Evolutionary conservation across 2,113 vertebrate species (phyloP), one percentile per base, ranked within the genome.

Genomic region (Rhea americana): DNA sequence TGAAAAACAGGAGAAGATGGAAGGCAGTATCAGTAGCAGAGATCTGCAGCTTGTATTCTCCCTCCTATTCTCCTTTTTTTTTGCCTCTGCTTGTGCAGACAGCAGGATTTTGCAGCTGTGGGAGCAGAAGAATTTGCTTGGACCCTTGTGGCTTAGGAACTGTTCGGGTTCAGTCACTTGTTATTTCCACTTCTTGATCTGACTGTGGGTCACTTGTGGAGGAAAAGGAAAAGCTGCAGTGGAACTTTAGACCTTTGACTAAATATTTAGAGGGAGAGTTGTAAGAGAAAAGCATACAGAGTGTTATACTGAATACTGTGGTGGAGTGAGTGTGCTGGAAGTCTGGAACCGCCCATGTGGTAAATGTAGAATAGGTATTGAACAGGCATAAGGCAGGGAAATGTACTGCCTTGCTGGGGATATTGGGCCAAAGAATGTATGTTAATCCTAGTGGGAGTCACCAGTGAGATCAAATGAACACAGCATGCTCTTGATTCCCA

Each of bases 61-160:
- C 17, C 37, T 85, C 7, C 5, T 37, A 11, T 45, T 56, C 2
- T 66, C 30, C 7, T 32, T 76, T 78, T 66, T 66, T 73, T 14
- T 11, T 70, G 30, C 20, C 11, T 84, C 32, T 56, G 18, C 48
- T 13, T 62, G 5, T 53, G 22, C 26, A 56, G 47, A 13, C 15
- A 85, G 66, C 5, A 59, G 37, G 16, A 14, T 7, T 28, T 58
- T 58, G 9, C 55, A 32, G 55, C 55, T 58, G 28, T 14, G 4
- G 0, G 4, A 77, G 21, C 16, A 24, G 5, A 62, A 51, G 5
- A 62, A 51, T 81, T 87, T 83, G 5, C 7, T 35, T 32, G 45
- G 18, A 39, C 6, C 1, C 4, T 58, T 83, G 0, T 1, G 71
- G 13, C 9, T 81, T 55, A 1, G 2, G 59, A 70, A 13, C 2